Base-by-base conservation (phyloP, 2,113 vertebrate species). In the Psettodes erumei region DNA sequence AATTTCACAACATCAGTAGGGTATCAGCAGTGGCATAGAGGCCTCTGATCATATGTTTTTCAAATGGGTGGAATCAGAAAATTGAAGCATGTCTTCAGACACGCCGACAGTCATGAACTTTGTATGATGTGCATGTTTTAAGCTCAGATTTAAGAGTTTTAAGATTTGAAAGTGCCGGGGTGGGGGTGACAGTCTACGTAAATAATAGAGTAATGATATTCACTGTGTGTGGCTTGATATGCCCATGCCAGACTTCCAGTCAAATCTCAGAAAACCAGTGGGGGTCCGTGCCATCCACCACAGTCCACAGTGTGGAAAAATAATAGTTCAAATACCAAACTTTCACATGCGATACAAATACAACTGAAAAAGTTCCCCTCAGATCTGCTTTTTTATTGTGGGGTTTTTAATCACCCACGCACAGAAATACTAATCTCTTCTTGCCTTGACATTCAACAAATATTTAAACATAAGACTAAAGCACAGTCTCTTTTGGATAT, bases 11-110 rank as follows among this genome's bases (percentile, higher is more conserved):
- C 66, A 80, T 83, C 82, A 84, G 59, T 63, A 56, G 40, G 76
- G 76, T 53, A 68, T 88, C 83, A 86, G 66, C 19, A 48, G 70
- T 76, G 3, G 33, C 32, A 35, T 56, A 80, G n/a, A 73, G 25
- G 51, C 63, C 76, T 90, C 74, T 88, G 81, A 92, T 92, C 75
- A 70, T 27, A 47, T 53, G 33, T 64, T 79, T 63, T 58, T 75
- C 77, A 83, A 81, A 83, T 78, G 48, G 54, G 38, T 67, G 23
- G 15, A 72, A 69, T 71, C 72, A 71, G 53, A 82, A 78, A 47
- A 75, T 67, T 27, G 45, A n/a, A 62, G 40, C 47, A 28, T 28
- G 50, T 55, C 77, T 75, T 80, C 25, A 9, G 64, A 68, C 62
- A 75, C 62, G 23, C 64, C 32, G 43, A 63, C 45, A 68, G 50